These are phyloP conservation scores for Sebastolobus alascanus DNA, from an alignment of 2,797 vertebrate species.

Conservation along the genomic window DNA sequence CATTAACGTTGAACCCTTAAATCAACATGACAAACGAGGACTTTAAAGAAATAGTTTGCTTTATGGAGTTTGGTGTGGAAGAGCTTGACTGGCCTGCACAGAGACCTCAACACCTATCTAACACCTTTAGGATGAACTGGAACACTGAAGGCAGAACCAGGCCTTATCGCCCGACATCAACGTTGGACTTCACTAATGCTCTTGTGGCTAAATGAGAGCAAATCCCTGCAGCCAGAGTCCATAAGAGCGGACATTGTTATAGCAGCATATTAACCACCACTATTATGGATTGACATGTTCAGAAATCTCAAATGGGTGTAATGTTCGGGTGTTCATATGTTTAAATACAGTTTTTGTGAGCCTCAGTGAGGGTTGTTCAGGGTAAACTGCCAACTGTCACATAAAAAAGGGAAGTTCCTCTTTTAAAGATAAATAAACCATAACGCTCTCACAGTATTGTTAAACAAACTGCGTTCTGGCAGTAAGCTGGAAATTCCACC, in stretches of 20 bases:
- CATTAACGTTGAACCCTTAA: no score
- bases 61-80: not conserved
- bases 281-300: not conserved
- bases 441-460: slow-evolving; percentile 44
- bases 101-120: not conserved
- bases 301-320: not conserved
- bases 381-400: slow-evolving; percentile 41
- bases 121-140: not conserved
- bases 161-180: not conserved
- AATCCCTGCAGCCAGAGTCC: not conserved
- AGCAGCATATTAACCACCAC: not conserved
- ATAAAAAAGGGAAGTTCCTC: slow-evolving; percentile 56
- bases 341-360: slow-evolving; percentile 12
- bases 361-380: not conserved
- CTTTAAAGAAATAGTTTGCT: not conserved
- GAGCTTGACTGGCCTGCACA: not conserved
- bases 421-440: slow-evolving; percentile 59
- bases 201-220: not conserved
- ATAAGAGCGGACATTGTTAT: not conserved
- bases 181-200: not conserved
- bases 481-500: slow-evolving; percentile 54
- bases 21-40: not conserved
- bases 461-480: slow-evolving; percentile 61
- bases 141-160: not conserved
- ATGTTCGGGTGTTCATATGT: not conserved